phyloP scores from a whole-genome alignment of 2,113 vertebrate species.

The Chaenocephalus aceratus region DNA sequence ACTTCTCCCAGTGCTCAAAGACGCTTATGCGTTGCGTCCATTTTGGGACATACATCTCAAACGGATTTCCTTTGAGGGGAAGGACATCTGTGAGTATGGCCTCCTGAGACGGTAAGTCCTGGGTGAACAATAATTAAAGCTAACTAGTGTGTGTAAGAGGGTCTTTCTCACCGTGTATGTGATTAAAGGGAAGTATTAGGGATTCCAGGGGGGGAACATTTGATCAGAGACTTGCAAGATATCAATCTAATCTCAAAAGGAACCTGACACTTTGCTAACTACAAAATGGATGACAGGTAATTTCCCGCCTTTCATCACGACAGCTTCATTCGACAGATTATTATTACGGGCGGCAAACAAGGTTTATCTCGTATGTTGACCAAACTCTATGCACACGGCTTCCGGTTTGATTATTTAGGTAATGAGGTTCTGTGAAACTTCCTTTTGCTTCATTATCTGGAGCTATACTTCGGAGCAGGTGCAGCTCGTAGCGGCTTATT shows the following conservation, averaged over 20 bases:
- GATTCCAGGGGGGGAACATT: constrained; percentile 22
- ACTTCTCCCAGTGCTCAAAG: too few relatives aligned
- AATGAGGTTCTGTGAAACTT: constrained; percentile 40
- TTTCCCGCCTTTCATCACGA: constrained; percentile 31
- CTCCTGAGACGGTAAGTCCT: neutral
- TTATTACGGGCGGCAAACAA: constrained; percentile 40
- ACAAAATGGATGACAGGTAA: constrained; percentile 25
- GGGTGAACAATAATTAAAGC: constrained; percentile 27
- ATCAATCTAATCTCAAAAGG: neutral
- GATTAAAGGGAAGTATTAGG: constrained; percentile 23
- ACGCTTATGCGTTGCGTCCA: too few relatives aligned
- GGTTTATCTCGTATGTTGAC: constrained; percentile 8
- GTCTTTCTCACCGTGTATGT: neutral
- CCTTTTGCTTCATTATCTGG: constrained; percentile 21
- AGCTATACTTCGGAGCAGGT: constrained; percentile 24
- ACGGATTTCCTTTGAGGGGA: constrained; percentile 7
- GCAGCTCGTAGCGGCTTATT: constrained; percentile 20
- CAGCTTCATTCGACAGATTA: constrained; percentile 48
- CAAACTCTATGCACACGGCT: neutral
- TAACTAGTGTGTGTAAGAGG: constrained; percentile 12
- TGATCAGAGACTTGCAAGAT: constrained; percentile 39
- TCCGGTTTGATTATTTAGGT: constrained; percentile 45
- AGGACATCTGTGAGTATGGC: neutral
- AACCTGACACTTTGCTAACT: constrained; percentile 30
- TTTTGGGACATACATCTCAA: neutral